Conservation (phyloP, 2,113 vertebrate genomes). For the Megalops atlanticus region DNA sequence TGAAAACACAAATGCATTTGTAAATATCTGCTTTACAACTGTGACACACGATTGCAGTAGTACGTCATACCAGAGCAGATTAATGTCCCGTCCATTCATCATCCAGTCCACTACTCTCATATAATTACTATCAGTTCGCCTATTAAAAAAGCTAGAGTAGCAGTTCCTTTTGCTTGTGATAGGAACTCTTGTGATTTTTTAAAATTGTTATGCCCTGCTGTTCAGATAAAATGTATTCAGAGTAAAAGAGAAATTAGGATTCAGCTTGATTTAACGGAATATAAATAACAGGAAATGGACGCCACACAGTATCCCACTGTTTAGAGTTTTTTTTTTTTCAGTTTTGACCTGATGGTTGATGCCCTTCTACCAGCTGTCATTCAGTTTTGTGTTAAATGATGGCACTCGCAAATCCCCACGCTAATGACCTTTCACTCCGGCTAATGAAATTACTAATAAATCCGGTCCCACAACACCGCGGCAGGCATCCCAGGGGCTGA, state of each 20-base stretch:
- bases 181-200: background rate
- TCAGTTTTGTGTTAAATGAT: constrained; percentile 60
- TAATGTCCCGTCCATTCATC: background rate
- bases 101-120: background rate
- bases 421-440: constrained; percentile 35
- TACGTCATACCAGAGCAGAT: background rate
- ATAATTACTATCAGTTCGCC: background rate
- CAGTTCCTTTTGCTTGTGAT: background rate
- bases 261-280: background rate
- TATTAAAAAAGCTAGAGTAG: background rate
- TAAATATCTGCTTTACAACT: background rate
- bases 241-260: background rate
- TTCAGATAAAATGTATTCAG: background rate
- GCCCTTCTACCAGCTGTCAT: constrained; percentile 63
- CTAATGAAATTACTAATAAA: constrained; percentile 60
- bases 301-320: background rate
- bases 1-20: background rate
- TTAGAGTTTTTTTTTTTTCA: background rate
- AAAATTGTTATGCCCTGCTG: background rate
- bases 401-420: constrained; percentile 33
- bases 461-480: constrained; percentile 37
- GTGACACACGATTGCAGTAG: background rate
- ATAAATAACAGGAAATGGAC: background rate
- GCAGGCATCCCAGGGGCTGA: background rate
- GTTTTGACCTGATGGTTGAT: constrained; percentile 37